These are phyloP conservation scores for Acrocephalus scirpaceus DNA, from an alignment of 2,797 vertebrate genomes.

Conservation along the genomic window DNA sequence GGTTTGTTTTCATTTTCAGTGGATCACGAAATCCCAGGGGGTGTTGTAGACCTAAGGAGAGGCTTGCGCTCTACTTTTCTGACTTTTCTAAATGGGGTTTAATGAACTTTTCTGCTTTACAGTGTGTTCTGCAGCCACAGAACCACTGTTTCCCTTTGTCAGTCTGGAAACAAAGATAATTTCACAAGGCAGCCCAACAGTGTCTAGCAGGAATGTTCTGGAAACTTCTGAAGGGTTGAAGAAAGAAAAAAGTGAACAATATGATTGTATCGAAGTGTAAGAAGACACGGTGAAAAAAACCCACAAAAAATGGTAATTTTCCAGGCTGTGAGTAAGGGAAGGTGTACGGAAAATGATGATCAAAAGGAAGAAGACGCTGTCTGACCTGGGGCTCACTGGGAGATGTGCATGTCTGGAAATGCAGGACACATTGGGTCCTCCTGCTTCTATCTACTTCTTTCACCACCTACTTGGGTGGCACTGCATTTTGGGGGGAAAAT, in stretches of 20 bases:
- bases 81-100: neutral
- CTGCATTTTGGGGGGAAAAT: neutral
- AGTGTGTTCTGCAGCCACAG: neutral
- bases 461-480: neutral
- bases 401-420: neutral
- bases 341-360: neutral
- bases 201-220: neutral
- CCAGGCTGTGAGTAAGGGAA: neutral
- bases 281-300: accelerated
- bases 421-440: neutral
- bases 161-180: neutral
- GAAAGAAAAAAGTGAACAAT: neutral
- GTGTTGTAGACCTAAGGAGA: neutral
- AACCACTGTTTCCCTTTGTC: neutral
- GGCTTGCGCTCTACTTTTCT: neutral
- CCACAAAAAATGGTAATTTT: neutral
- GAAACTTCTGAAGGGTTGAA: neutral
- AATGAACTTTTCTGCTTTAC: neutral
- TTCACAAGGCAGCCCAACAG: neutral
- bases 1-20: neutral
- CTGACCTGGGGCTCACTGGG: neutral
- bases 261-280: accelerated
- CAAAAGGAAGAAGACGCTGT: neutral
- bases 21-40: neutral
- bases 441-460: neutral